phyloP scores from a whole-genome alignment of 2,113 vertebrate species.

The Mesembrinibis cayennensis region DNA sequence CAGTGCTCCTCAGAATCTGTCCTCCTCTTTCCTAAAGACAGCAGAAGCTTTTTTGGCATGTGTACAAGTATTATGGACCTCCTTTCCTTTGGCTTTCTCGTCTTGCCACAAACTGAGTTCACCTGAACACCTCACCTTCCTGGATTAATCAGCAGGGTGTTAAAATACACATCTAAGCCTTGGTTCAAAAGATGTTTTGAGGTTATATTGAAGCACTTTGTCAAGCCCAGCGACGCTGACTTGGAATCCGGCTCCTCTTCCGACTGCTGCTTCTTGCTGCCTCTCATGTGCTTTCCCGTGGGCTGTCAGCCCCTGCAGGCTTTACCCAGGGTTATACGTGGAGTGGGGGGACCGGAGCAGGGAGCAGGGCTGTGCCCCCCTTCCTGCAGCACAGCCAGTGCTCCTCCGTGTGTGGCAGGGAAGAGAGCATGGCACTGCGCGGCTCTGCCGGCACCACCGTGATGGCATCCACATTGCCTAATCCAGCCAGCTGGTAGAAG shows the following conservation, averaged over 20 bases:
- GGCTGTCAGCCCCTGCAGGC: neutral
- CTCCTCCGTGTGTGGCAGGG: fast-evolving
- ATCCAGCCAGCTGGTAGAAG: neutral
- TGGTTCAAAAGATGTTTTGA: neutral
- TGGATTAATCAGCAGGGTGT: neutral
- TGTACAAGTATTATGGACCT: neutral
- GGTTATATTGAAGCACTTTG: neutral
- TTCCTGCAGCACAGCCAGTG: neutral
- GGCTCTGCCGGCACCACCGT: fast-evolving
- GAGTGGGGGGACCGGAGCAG: neutral
- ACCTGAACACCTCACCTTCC: neutral
- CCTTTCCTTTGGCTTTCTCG: neutral
- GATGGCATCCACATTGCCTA: neutral
- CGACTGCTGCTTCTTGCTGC: neutral
- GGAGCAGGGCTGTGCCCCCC: neutral
- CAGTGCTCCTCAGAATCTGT: neutral
- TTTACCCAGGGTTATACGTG: neutral
- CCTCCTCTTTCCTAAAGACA: neutral
- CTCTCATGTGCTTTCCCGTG: fast-evolving
- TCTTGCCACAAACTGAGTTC: neutral
- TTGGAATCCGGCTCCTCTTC: neutral
- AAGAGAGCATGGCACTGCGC: fast-evolving
- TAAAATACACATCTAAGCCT: neutral
- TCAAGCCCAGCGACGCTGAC: neutral
- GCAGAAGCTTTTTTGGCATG: neutral